Conservation (phyloP, 2,888 invertebrate species). For the Pseudeuparius sepicola region DNA sequence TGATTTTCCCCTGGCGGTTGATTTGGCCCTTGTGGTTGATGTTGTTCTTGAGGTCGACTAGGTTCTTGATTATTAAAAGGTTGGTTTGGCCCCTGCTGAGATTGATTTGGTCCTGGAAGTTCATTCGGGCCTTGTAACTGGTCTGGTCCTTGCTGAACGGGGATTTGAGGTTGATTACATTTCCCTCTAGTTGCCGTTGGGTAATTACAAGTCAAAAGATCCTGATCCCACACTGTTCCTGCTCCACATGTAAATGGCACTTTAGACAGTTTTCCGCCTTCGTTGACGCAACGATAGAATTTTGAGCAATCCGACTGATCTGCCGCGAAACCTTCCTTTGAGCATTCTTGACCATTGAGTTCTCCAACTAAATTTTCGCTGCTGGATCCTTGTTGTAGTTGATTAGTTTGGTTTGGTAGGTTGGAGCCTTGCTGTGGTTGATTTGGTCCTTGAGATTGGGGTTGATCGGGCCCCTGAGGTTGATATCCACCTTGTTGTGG, state of each 20-base stretch:
- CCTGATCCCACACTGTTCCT: conserved; percentile 64
- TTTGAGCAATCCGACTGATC: conserved; percentile 32
- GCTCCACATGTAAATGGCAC: conserved; percentile 51
- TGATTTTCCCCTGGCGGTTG: conserved; percentile 3
- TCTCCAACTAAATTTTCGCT: conserved; percentile 10
- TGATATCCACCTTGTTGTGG: conserved; percentile 14
- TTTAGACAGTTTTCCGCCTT: conserved; percentile 17
- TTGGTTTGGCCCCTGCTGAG: too few relatives aligned
- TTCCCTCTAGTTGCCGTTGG: conserved; percentile 44
- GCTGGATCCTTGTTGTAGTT: conserved; percentile 31
- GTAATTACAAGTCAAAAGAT: conserved; percentile 53
- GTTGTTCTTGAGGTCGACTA: too few relatives aligned
- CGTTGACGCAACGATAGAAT: conserved; percentile 32
- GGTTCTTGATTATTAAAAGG: too few relatives aligned
- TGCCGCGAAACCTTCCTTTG: conserved; percentile 30
- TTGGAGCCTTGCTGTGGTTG: conserved; percentile 8
- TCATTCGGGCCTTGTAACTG: too few relatives aligned
- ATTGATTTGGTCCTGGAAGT: too few relatives aligned
- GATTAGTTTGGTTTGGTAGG: conserved; percentile 37
- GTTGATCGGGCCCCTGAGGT: conserved; percentile 7
- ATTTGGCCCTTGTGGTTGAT: too few relatives aligned
- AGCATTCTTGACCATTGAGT: conserved; percentile 20
- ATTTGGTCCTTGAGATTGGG: conserved; percentile 23
- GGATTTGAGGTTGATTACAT: too few relatives aligned
- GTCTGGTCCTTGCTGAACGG: too few relatives aligned